Evolutionary conservation across 2,113 vertebrate genomes (phyloP).

Genomic region (Theristicus caerulescens): DNA sequence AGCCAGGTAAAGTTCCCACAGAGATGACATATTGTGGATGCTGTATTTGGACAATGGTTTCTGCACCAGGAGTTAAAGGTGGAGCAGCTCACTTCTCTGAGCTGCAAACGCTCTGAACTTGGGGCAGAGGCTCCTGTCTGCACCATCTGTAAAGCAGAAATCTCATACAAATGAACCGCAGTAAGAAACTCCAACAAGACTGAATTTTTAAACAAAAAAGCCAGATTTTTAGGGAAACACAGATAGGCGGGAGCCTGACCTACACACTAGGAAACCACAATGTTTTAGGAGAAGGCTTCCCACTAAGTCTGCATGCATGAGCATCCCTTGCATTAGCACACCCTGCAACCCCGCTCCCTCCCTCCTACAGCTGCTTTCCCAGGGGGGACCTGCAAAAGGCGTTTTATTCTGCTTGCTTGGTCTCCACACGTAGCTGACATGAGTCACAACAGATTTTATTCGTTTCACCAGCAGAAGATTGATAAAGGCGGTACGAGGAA

Average conservation of each 20-base stretch:
- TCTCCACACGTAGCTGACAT: not conserved
- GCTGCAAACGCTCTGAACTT: not conserved
- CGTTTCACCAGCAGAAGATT: not conserved
- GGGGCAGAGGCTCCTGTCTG: not conserved
- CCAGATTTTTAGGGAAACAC: not conserved
- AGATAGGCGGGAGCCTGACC: not conserved
- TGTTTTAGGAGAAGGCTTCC: not conserved
- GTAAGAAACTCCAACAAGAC: not conserved
- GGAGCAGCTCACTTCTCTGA: not conserved
- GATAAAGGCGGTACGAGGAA: not conserved
- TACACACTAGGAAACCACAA: not conserved
- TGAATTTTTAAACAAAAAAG: not conserved
- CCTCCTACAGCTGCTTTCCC: not conserved
- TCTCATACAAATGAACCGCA: not conserved
- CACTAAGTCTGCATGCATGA: not conserved
- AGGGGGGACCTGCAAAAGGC: not conserved
- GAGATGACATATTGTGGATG: not conserved
- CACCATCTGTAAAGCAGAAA: not conserved
- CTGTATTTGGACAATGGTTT: not conserved
- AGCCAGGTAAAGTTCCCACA: not conserved
- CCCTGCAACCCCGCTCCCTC: not conserved
- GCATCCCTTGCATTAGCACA: not conserved
- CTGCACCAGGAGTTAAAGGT: not conserved
- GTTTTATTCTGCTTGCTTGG: not conserved
- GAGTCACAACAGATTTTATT: not conserved